Percentiles rank a stretch among this genome's conserved stretches.
Conservation (phyloP, 2,113 vertebrate species). For the Holacanthus passer region DNA sequence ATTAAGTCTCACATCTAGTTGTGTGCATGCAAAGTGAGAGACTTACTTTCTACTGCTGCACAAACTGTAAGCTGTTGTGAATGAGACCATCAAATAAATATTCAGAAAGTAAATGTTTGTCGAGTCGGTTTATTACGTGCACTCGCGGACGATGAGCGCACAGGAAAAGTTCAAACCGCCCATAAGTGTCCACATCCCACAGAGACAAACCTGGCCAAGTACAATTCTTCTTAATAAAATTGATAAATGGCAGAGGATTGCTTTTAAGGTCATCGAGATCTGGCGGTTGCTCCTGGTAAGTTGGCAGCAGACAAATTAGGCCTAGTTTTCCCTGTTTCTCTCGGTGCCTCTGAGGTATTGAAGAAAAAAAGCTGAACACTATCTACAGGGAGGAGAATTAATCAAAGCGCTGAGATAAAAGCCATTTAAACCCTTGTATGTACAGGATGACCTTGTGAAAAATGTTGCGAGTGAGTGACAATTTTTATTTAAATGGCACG, state of each 20-base stretch:
- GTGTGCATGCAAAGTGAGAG: not conserved
- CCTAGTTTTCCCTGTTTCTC: constrained; percentile 49
- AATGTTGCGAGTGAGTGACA: constrained; percentile 39
- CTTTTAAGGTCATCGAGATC: constrained; percentile 76
- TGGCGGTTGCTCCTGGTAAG: constrained; percentile 53
- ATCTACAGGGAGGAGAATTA: constrained; percentile 37
- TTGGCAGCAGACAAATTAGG: constrained; percentile 74
- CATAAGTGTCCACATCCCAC: constrained; percentile 44
- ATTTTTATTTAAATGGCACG: constrained; percentile 36
- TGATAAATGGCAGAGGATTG: constrained; percentile 67
- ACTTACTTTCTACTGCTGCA: no score
- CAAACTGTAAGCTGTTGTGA: not conserved
- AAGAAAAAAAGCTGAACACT: constrained; percentile 38
- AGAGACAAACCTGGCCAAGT: constrained; percentile 39
- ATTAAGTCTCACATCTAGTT: not conserved
- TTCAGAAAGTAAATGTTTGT: not conserved
- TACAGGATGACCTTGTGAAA: constrained; percentile 64
- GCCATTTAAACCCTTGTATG: constrained; percentile 60
- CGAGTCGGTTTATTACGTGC: not conserved
- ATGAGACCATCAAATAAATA: not conserved
- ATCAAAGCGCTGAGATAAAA: constrained; percentile 69
- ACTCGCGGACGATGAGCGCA: constrained; percentile 4
- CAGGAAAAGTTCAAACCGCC: constrained; percentile 35
- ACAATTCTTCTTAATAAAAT: constrained; percentile 65
- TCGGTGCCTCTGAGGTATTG: constrained; percentile 46